Conservation (phyloP, 2,888 invertebrate species). For the Limenitis arthemis region DNA sequence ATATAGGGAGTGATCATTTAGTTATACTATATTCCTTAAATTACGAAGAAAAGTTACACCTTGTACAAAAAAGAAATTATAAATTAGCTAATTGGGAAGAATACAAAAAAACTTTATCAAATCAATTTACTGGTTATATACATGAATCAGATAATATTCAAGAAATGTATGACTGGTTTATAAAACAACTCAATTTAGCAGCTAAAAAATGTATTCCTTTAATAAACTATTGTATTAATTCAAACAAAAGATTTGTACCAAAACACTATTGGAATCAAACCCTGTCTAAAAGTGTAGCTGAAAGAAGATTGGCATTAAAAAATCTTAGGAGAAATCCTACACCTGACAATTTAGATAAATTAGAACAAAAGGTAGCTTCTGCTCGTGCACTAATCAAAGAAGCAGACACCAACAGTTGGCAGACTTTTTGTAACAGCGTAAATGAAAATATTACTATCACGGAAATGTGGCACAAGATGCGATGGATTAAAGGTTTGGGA, state of each 20-base stretch:
- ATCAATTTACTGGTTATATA: not conserved
- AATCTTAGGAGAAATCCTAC: slow-evolving; percentile 20
- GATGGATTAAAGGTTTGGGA: too few relatives aligned
- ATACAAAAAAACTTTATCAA: not conserved
- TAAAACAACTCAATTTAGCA: not conserved
- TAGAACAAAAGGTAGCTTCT: too few relatives aligned
- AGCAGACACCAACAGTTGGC: too few relatives aligned
- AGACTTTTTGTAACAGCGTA: too few relatives aligned
- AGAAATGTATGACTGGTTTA: not conserved
- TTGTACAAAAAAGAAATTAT: not conserved
- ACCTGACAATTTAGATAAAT: too few relatives aligned
- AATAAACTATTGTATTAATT: slow-evolving; percentile 1
- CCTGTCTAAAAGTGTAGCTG: slow-evolving; percentile 20
- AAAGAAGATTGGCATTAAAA: slow-evolving; percentile 14
- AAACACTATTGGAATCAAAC: slow-evolving; percentile 19
- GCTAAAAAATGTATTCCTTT: slow-evolving; percentile 11
- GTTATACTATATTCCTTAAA: not conserved
- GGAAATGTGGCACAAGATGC: too few relatives aligned
- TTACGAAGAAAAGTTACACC: not conserved
- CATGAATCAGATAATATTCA: not conserved
- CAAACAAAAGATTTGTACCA: slow-evolving; percentile 12
- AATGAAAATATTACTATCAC: too few relatives aligned
- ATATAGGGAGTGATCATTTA: slow-evolving; percentile 4
- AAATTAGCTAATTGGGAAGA: not conserved
- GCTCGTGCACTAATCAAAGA: too few relatives aligned